Evolutionary conservation across 2,113 vertebrate genomes (phyloP).

Genomic region (Tonatia bakeri): DNA sequence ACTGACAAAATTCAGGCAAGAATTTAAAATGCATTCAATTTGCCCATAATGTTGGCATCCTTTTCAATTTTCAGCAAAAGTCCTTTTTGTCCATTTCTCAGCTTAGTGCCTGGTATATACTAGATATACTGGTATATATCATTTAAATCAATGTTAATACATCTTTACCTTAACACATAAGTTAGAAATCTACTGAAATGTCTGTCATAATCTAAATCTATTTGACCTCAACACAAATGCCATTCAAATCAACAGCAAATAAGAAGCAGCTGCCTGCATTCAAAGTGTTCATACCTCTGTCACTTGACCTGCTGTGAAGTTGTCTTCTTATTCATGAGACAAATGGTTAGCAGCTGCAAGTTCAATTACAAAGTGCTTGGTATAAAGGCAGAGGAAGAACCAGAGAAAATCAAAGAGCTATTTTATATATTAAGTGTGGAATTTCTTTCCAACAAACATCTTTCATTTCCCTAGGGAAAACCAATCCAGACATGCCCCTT

Average conservation of each 20-base stretch:
- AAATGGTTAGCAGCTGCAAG: slow-evolving; percentile 69
- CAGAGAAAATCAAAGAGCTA: slow-evolving; percentile 17
- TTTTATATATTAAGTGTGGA: slow-evolving; percentile 47
- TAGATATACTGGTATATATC: not conserved
- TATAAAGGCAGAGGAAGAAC: slow-evolving; percentile 40
- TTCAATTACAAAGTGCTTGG: slow-evolving; percentile 49
- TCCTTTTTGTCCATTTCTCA: not conserved
- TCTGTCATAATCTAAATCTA: slow-evolving; percentile 37
- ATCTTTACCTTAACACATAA: slow-evolving; percentile 5
- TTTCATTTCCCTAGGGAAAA: slow-evolving; percentile 45
- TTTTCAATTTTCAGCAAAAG: slow-evolving; percentile 3
- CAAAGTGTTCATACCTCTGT: slow-evolving; percentile 21
- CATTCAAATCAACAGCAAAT: slow-evolving; percentile 23
- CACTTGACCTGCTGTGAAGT: slow-evolving; percentile 53
- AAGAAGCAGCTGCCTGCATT: slow-evolving; percentile 45
- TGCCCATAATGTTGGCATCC: not conserved
- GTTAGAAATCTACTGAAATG: slow-evolving; percentile 37
- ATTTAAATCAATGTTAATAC: not conserved
- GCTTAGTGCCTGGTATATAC: not conserved
- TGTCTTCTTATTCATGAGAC: slow-evolving; percentile 47
- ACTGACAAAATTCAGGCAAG: not conserved
- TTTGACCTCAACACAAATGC: slow-evolving; percentile 35
- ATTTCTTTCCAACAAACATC: slow-evolving; percentile 55
- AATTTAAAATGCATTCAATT: slow-evolving; percentile 1
- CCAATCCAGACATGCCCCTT: slow-evolving; percentile 33